phyloP scores from a whole-genome alignment of 2,797 vertebrate genomes.

The Enteromius anoplus region DNA sequence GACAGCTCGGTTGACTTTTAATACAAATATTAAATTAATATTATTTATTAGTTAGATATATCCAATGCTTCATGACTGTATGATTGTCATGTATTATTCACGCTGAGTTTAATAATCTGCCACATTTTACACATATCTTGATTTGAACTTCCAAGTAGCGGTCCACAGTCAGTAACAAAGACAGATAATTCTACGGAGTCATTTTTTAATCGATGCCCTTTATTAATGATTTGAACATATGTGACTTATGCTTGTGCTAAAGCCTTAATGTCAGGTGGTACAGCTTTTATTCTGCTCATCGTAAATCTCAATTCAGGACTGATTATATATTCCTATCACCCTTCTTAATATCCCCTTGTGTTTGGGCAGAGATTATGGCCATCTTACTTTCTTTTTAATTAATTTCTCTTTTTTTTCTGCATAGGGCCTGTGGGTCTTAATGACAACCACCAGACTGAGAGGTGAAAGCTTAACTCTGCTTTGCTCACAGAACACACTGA shows the following conservation, averaged over 20 bases:
- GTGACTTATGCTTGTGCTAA: not conserved
- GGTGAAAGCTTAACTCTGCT: not conserved
- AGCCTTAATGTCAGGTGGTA: not conserved
- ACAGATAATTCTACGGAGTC: not conserved
- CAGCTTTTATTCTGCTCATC: not conserved
- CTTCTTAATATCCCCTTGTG: not conserved
- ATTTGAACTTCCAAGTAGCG: not conserved
- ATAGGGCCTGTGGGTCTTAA: not conserved
- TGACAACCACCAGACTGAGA: not conserved
- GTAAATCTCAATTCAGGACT: conserved; percentile 15
- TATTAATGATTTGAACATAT: conserved; percentile 19
- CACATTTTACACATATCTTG: not conserved
- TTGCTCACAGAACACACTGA: not conserved
- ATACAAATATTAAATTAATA: not conserved
- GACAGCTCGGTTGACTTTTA: not conserved
- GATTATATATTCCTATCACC: not conserved
- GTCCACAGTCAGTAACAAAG: not conserved
- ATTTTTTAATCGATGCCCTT: not conserved
- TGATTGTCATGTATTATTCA: not conserved
- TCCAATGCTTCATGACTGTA: not conserved
- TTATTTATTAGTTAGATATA: not conserved
- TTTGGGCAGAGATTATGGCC: not conserved
- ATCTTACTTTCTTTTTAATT: conserved; percentile 8
- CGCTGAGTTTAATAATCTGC: not conserved
- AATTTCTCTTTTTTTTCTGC: not conserved